phyloP scores from a whole-genome alignment of 1,140 invertebrate genomes.

The Venturia canescens region DNA sequence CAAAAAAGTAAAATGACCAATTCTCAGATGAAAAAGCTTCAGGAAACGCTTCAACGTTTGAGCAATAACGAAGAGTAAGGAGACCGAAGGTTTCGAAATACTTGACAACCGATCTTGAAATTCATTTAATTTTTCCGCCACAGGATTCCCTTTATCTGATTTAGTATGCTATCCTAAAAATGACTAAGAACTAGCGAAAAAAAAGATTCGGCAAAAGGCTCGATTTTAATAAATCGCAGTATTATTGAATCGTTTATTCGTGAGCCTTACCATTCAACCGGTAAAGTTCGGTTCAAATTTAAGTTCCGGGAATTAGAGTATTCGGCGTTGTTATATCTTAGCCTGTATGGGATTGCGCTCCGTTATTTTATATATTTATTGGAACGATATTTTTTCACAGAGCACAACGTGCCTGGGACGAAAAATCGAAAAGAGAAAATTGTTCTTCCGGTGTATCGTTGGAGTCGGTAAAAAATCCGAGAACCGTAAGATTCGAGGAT shows the following conservation, averaged over 20 bases:
- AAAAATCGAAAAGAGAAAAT: neutral
- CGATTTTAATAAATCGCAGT: too few relatives aligned
- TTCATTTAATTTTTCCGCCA: too few relatives aligned
- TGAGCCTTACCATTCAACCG: too few relatives aligned
- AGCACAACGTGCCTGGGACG: slow-evolving; percentile 47
- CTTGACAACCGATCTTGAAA: neutral
- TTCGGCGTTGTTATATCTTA: too few relatives aligned
- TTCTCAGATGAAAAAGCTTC: slow-evolving; percentile 48
- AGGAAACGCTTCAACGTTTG: slow-evolving; percentile 50
- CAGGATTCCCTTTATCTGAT: too few relatives aligned
- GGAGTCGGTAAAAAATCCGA: neutral
- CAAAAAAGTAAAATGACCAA: slow-evolving; percentile 29
- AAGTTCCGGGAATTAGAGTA: too few relatives aligned
- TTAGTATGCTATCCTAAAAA: too few relatives aligned
- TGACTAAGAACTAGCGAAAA: too few relatives aligned
- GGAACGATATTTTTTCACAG: slow-evolving; percentile 39
- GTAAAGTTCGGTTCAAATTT: too few relatives aligned
- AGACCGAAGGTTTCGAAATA: neutral
- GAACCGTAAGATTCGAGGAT: slow-evolving; percentile 2
- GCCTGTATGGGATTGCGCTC: too few relatives aligned
- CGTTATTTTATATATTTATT: neutral
- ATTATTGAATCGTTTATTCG: too few relatives aligned
- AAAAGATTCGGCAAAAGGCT: too few relatives aligned
- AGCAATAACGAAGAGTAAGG: slow-evolving; percentile 37
- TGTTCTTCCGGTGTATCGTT: slow-evolving; percentile 39